phyloP scores from a whole-genome alignment of 2,888 invertebrate species.

The Chrysolina americana region DNA sequence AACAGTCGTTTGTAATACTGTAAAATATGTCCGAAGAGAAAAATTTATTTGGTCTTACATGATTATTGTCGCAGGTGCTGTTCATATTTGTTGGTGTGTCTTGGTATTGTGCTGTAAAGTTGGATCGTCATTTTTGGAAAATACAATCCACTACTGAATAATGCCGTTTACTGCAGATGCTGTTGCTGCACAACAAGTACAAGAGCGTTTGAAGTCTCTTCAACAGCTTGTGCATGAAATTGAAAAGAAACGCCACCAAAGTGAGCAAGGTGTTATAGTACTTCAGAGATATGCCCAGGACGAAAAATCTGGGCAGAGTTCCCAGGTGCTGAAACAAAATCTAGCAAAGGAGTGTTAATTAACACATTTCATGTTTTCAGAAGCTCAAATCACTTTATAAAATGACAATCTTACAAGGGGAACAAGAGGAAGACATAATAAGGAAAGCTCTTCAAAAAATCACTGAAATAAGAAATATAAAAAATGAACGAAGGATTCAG shows the following conservation, averaged over 20 bases:
- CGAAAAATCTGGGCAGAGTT: conserved; percentile 62
- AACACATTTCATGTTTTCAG: conserved; percentile 44
- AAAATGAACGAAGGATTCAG: conserved; percentile 90
- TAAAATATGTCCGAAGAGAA: conserved; percentile 44
- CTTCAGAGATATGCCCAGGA: conserved; percentile 80
- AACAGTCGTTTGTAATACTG: conserved; percentile 55
- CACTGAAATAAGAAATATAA: conserved; percentile 89
- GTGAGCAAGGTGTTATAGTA: conserved; percentile 85
- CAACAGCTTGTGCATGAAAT: conserved; percentile 85
- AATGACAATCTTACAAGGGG: conserved; percentile 84
- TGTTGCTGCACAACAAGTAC: conserved; percentile 75
- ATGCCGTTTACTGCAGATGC: conserved; percentile 87
- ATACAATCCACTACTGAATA: conserved; percentile 48
- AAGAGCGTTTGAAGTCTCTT: conserved; percentile 86
- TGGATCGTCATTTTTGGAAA: conserved; percentile 63
- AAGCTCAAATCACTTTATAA: conserved; percentile 88
- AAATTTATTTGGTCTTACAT: neutral
- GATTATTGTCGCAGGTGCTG: conserved; percentile 48
- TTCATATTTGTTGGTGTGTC: conserved; percentile 66
- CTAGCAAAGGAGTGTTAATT: neutral
- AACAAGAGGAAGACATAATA: conserved; percentile 87
- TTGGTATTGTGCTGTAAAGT: conserved; percentile 72
- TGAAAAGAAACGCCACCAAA: conserved; percentile 83
- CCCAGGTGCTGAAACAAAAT: conserved; percentile 56
- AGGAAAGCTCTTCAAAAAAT: conserved; percentile 88